A percentile compares a stretch with the other conserved stretches of the same genome.
Conservation (phyloP, 2,797 vertebrate genomes). For the Otolemur crassicaudatus region DNA sequence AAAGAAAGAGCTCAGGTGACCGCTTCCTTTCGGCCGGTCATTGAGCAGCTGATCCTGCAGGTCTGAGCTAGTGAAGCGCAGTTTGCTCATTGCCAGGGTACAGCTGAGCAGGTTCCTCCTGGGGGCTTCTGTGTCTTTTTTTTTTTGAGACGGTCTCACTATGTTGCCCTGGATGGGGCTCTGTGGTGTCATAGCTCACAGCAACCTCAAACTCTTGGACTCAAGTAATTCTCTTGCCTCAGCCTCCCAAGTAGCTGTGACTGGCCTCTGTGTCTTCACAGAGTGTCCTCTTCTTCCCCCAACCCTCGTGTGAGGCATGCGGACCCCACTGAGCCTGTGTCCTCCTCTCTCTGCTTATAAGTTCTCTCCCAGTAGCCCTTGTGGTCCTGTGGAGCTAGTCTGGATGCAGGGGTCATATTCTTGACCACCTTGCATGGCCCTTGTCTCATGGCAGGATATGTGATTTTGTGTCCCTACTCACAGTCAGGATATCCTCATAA, state of each 20-base stretch:
- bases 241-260: too few relatives aligned
- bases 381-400: not conserved
- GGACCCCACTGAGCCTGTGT: not conserved
- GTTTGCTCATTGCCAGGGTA: not conserved
- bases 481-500: constrained; percentile 90
- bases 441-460: not conserved
- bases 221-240: too few relatives aligned
- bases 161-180: too few relatives aligned
- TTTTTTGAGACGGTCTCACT: too few relatives aligned
- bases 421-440: not conserved
- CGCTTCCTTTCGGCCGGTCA: not conserved
- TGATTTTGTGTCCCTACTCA: constrained; percentile 82
- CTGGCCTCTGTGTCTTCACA: too few relatives aligned
- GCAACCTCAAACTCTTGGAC: too few relatives aligned
- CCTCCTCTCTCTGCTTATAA: not conserved
- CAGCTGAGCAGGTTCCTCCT: not conserved
- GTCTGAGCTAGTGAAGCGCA: not conserved
- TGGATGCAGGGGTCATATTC: not conserved
- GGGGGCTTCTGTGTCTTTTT: too few relatives aligned
- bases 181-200: too few relatives aligned
- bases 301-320: rapidly evolving
- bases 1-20: not conserved
- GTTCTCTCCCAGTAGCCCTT: not conserved
- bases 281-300: not conserved
- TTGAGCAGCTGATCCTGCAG: not conserved